Evolutionary conservation across 2,797 vertebrate species (phyloP).

Genomic region (Pseudochirops corinnae): DNA sequence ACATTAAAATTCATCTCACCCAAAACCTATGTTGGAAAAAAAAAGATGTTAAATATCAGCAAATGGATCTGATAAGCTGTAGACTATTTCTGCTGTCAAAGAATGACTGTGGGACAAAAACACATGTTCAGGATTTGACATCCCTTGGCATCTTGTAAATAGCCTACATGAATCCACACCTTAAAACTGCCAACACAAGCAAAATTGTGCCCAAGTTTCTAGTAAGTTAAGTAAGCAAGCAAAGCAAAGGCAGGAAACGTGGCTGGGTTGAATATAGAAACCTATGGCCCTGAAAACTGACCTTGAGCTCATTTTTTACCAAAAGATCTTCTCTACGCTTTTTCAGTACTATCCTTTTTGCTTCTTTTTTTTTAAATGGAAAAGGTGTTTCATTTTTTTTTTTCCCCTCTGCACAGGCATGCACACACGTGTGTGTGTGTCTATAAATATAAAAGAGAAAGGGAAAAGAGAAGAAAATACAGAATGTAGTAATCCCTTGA

Average conservation of each 20-base stretch:
- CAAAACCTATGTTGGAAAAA: conserved; percentile 82
- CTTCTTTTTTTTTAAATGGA: conserved; percentile 53
- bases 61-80: conserved; percentile 87
- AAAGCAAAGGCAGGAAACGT: conserved; percentile 86
- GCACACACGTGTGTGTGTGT: background rate
- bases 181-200: conserved; percentile 88
- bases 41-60: conserved; percentile 88
- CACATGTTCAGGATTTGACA: conserved; percentile 88
- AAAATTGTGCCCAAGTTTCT: conserved; percentile 88
- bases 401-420: background rate
- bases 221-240: conserved; percentile 88
- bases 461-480: background rate
- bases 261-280: conserved; percentile 86
- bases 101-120: conserved; percentile 86
- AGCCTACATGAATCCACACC: conserved; percentile 87
- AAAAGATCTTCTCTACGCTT: conserved; percentile 77
- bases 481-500: conserved; percentile 57
- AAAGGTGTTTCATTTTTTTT: conserved; percentile 27
- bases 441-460: conserved; percentile 2
- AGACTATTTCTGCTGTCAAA: conserved; percentile 87
- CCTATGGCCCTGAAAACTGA: conserved; percentile 85
- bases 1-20: conserved; percentile 86
- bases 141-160: conserved; percentile 89
- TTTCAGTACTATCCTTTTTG: conserved; percentile 79
- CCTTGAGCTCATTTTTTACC: conserved; percentile 83